Conservation (phyloP, 2,113 vertebrate genomes). For the Laterallus jamaicensis region DNA sequence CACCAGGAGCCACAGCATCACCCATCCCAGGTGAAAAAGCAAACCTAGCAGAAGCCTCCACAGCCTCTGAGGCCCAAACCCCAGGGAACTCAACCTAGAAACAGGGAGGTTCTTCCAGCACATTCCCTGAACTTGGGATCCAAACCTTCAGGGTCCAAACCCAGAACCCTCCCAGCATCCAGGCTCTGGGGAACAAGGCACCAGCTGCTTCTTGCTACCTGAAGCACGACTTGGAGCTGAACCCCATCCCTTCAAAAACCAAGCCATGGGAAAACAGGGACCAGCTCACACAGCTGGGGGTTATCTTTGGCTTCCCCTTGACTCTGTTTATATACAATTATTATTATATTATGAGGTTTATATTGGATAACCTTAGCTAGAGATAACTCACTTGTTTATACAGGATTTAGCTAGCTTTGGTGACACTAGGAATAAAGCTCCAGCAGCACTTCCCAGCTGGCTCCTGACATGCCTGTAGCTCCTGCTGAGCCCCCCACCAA, state of each 20-base stretch:
- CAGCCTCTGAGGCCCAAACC: neutral
- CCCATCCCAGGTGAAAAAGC: accelerated
- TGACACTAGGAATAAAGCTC: neutral
- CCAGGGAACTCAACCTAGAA: neutral
- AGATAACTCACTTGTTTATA: neutral
- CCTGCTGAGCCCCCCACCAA: neutral
- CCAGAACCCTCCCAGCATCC: neutral
- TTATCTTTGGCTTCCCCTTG: neutral
- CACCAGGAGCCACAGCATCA: neutral
- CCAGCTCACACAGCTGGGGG: neutral
- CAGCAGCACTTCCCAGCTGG: neutral
- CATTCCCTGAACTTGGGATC: neutral
- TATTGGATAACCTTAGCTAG: neutral
- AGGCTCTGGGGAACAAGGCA: accelerated
- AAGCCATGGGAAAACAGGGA: neutral
- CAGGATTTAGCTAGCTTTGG: neutral
- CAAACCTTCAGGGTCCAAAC: neutral
- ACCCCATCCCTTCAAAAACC: neutral
- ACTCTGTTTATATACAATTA: neutral
- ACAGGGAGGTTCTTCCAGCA: neutral
- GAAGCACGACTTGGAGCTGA: neutral
- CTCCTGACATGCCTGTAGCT: neutral
- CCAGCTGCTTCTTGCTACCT: neutral
- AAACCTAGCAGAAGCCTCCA: neutral
- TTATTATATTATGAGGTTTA: neutral